phyloP scores from a whole-genome alignment of 2,888 invertebrate species.

The Apotomis capreana region DNA sequence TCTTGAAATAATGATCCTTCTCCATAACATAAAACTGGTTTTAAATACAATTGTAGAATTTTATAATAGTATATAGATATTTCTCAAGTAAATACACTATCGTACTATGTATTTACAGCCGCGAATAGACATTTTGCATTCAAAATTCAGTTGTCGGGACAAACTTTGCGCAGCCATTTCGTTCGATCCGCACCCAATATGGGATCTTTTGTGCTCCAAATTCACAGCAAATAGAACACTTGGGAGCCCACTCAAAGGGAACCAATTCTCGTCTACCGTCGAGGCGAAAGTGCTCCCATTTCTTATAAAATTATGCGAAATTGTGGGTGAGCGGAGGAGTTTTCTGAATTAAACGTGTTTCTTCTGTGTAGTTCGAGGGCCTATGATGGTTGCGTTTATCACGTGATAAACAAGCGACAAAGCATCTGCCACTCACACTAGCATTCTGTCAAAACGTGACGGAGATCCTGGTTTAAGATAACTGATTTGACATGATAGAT shows the following conservation, averaged over 20 bases:
- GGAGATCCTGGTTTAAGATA: too few species aligned
- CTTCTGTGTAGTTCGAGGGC: too few species aligned
- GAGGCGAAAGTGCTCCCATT: conserved; percentile 17
- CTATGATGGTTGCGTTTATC: too few species aligned
- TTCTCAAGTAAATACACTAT: too few species aligned
- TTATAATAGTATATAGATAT: too few species aligned
- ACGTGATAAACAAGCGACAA: too few species aligned
- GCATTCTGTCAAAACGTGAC: too few species aligned
- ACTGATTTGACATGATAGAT: too few species aligned
- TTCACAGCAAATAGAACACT: conserved; percentile 45
- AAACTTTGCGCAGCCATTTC: conserved; percentile 46
- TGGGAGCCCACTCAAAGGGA: conserved; percentile 45
- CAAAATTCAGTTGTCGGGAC: conserved; percentile 22
- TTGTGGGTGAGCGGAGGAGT: conserved; percentile 1
- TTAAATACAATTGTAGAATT: too few species aligned
- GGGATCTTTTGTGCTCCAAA: conserved; percentile 24
- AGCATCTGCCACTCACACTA: too few species aligned
- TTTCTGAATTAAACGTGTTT: background rate
- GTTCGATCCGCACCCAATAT: conserved; percentile 37
- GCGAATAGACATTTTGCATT: conserved; percentile 3
- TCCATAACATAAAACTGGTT: too few species aligned
- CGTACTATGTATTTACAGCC: background rate
- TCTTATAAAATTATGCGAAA: conserved; percentile 26
- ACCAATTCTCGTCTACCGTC: conserved; percentile 45
- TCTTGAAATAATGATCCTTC: too few species aligned